phyloP scores from a whole-genome alignment of 1,140 invertebrate genomes.

The Goniozus legneri region DNA sequence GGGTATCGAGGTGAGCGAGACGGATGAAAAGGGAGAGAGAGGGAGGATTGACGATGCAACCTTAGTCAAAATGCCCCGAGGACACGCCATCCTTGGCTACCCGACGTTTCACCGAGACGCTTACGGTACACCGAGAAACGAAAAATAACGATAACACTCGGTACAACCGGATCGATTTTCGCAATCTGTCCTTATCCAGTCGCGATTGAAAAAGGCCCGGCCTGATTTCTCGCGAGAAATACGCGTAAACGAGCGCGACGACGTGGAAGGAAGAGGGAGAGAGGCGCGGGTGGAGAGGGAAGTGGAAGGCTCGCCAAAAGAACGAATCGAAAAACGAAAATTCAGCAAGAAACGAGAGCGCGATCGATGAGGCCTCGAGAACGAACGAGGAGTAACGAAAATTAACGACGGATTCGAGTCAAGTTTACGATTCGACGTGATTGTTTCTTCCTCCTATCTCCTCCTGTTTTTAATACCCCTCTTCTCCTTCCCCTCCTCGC shows the following conservation, averaged over 20 bases:
- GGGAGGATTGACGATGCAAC: too few relatives aligned
- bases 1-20: constrained; percentile 5
- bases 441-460: too few relatives aligned
- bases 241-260: constrained; percentile 23
- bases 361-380: neutral
- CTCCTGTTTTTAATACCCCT: too few relatives aligned
- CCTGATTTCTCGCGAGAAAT: constrained; percentile 24
- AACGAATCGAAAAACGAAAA: constrained; percentile 4
- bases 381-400: neutral
- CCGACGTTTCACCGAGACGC: too few relatives aligned
- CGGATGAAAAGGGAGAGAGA: neutral
- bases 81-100: constrained; percentile 31
- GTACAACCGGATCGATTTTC: too few relatives aligned
- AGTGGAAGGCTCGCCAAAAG: constrained; percentile 1
- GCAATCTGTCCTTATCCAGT: too few relatives aligned
- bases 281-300: constrained; percentile 1
- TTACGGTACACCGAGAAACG: too few relatives aligned
- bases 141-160: too few relatives aligned
- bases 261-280: constrained; percentile 1
- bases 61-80: constrained; percentile 26
- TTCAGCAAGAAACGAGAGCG: neutral
- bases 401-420: neutral
- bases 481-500: too few relatives aligned
- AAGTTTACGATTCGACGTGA: too few relatives aligned
- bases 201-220: too few relatives aligned